phyloP scores from a whole-genome alignment of 2,797 vertebrate genomes.

The Poeciliopsis gracilis region DNA sequence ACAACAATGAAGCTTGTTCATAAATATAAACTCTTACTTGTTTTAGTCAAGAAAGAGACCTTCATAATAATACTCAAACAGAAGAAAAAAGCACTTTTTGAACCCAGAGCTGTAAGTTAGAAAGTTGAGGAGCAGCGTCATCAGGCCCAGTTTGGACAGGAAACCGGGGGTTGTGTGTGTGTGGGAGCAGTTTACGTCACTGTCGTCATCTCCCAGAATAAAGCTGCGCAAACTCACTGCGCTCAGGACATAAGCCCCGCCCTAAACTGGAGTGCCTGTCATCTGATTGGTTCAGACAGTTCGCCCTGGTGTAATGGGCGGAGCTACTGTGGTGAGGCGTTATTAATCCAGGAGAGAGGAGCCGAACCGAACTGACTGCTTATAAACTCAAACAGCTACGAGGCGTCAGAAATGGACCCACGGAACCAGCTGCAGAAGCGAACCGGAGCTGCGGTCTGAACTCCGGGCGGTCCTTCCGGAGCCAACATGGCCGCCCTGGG shows the following conservation, averaged over 20 bases:
- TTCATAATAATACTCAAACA: too few relatives aligned
- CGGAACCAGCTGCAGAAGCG: too few relatives aligned
- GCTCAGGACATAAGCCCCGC: background rate
- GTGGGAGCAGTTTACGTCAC: background rate
- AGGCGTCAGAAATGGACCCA: background rate
- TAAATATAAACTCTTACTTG: too few relatives aligned
- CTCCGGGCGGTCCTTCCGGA: constrained; percentile 27
- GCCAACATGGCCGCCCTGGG: constrained; percentile 78
- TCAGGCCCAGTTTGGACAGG: background rate
- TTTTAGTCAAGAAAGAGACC: too few relatives aligned
- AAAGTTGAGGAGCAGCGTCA: too few relatives aligned
- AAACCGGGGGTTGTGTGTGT: background rate
- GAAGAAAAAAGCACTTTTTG: too few relatives aligned
- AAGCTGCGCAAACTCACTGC: constrained; percentile 42
- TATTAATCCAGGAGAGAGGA: constrained; percentile 41
- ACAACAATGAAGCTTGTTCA: too few relatives aligned
- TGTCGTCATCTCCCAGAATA: constrained; percentile 32
- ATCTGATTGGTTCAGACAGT: constrained; percentile 57
- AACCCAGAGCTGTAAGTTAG: background rate
- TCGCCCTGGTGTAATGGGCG: constrained; percentile 44
- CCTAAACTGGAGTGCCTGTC: constrained; percentile 9
- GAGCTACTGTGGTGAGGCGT: constrained; percentile 20
- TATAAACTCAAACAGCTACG: background rate
- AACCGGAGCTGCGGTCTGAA: background rate
- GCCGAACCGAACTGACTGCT: background rate